Base-by-base conservation (phyloP, 2,888 invertebrate genomes). In the Eupeodes latifasciatus region DNA sequence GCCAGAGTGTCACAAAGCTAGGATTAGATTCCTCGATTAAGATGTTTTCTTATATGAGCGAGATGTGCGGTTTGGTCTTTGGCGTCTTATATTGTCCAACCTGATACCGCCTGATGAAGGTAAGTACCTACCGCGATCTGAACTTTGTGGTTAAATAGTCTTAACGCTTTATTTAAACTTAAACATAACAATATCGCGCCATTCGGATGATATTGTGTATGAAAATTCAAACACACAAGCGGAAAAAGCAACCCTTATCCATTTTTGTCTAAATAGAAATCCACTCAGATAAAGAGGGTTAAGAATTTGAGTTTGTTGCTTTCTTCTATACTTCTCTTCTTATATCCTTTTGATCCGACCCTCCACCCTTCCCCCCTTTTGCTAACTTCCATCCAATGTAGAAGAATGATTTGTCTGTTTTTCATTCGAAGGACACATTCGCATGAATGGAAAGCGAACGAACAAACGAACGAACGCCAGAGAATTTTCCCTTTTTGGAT, bases 401-500 rank as follows among this genome's bases (percentile, higher is more conserved):
- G 51, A 14, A 5, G 16, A 6, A 57, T 27, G 11, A 49, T n/a
- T 69, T 69, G 27, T 40, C 53, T 71, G 71, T 55, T 71, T 51
- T 79, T 14, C 59, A 51, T 59, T 44, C 71, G 19, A 59, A 80
- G 69, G 69, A 77, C 76, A 72, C 40, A 40, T 62, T 49, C 34
- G 14, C 16, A 71, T 66, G 55, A 9, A 34, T 59, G 5, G 2
- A 51, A 27, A 27, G 27, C 27, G 44, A 62, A 47, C 11, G 59
- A 74, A 40, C 40, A 4, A 40, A 9, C 9, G 57, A 74, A 40
- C 40, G 40, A 40, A 9, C 9, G 57, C 36, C 19, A 49, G 67
- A 74, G 59, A 92, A 91, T 91, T 27, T 27, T 91, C 91, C 91
- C 91, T 92, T 92, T 92, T 92, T 59, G 81, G 74, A 82, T 90